Base-by-base conservation (phyloP, 2,888 invertebrate genomes). In the Deroplatys truncata region DNA sequence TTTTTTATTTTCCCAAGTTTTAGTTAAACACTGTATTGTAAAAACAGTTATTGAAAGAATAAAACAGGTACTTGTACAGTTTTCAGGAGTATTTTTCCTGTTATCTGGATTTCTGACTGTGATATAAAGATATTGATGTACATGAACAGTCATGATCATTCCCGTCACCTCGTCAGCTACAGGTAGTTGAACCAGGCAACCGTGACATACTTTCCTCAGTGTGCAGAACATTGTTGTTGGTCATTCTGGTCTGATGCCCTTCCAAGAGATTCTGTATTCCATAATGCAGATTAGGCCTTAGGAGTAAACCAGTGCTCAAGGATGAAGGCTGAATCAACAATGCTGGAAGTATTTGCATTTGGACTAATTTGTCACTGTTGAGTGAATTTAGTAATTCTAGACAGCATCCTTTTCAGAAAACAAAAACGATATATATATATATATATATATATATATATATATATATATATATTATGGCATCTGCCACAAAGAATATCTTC, bases 21-120 rank as follows among this genome's bases (percentile, higher is more conserved):
- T 87, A 83, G 87, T 87, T 87, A 31, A 87, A n/a, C n/a, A n/a
- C 43, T 29, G 35, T 82, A 72, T 31, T 43, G 56, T 82, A 86
- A 87, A 72, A 56, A 31, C 28, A 87, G n/a, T 82, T 28, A 82
- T 85, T 82, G 85, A 82, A 85, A 29, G 28, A 85, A 29, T 72
- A 85, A 89, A 89, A 28, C 29, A 85, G 29, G 86, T 89, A 85
- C 85, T 88, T 85, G 89, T 89, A 89, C 89, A 89, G 83, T 86
- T 84, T 85, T 31, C 86, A 87, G 82, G n/a, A 72, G 16, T 49
- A 86, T 89, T 84, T 86, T 82, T 82, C 87, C 89, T 89, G 86
- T 85, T 89, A 49, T 89, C 28, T 86, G 82, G 89, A 85, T 89
- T 89, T 89, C 89, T 89, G 89, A 89, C 89, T 89, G 89, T 89